Conservation (phyloP, 1,140 invertebrate species). For the Kradibia gibbosae region DNA sequence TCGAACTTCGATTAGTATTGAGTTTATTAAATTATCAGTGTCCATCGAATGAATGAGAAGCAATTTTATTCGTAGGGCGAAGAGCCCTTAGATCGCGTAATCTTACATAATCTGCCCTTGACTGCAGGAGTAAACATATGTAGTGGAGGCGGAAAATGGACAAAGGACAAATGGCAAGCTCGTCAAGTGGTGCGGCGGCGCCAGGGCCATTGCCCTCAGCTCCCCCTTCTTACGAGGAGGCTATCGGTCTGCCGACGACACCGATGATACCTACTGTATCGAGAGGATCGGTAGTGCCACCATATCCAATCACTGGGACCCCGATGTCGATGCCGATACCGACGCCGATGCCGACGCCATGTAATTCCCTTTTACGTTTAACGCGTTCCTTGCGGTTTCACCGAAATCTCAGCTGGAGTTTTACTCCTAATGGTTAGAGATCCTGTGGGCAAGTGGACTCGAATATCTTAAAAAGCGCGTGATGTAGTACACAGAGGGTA, state of each 20-base stretch:
- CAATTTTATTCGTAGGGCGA: too few species aligned
- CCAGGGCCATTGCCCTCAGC: slow-evolving; percentile 58
- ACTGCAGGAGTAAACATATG: not conserved
- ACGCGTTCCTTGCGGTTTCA: not conserved
- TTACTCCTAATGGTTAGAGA: too few species aligned
- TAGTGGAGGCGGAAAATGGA: slow-evolving; percentile 18
- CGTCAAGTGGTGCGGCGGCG: not conserved
- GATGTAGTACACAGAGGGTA: too few species aligned
- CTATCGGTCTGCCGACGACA: slow-evolving; percentile 57
- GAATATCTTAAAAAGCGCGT: too few species aligned
- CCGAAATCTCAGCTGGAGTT: not conserved
- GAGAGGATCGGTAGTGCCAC: slow-evolving; percentile 29
- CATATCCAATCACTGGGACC: slow-evolving; percentile 57
- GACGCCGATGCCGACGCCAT: slow-evolving; percentile 54
- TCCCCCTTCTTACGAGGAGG: slow-evolving; percentile 67
- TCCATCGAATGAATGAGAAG: too few species aligned
- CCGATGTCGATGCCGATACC: slow-evolving; percentile 60
- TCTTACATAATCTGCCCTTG: not conserved
- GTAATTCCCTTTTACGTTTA: not conserved
- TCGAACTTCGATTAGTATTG: too few species aligned
- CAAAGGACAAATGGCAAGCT: slow-evolving; percentile 30
- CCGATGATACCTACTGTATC: slow-evolving; percentile 35
- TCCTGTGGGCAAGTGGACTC: too few species aligned
- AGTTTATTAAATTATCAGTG: too few species aligned
- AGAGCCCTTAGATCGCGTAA: too few species aligned